Evolutionary conservation across 2,888 invertebrate species (phyloP), one percentile per base, ranked within the genome.

Genomic region (Branchellion lobata): DNA sequence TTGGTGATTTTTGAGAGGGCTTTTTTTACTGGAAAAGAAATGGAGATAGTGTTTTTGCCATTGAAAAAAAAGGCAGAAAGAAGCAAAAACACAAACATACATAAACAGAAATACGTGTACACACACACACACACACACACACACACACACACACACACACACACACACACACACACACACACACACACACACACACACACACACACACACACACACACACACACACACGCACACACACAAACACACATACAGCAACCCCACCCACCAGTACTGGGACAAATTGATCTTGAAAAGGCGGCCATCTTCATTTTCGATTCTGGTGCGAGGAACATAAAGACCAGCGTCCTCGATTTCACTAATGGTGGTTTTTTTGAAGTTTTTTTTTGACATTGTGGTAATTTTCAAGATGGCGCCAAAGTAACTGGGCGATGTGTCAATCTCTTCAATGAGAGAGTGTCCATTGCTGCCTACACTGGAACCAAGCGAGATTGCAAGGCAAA

Each of bases 1-100:
- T 79, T 86, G 82, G 27, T 84, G 72, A 8, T 18, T 57, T 57
- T 57, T 57, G 61, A 5, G 3, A n/a, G 24, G 3, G 21, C 24
- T 57, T 57, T 57, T 57, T 57, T 57, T 57, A 24, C 61, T 57
- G 24, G 8, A 47, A 47, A 14, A 47, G 18, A 47, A n/a, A n/a
- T n/a, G n/a, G n/a, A n/a, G n/a, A n/a, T n/a, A n/a, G n/a, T n/a
- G n/a, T n/a, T n/a, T n/a, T n/a, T n/a, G n/a, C n/a, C n/a, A n/a
- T n/a, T n/a, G n/a, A n/a, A n/a, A n/a, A n/a, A n/a, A n/a, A n/a
- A n/a, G n/a, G n/a, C n/a, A n/a, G n/a, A n/a, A n/a, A n/a, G n/a
- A n/a, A n/a, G n/a, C n/a, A n/a, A n/a, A n/a, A n/a, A n/a, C n/a
- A n/a, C n/a, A n/a, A n/a, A n/a, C n/a, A n/a, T n/a, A n/a, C n/a